phyloP scores from a whole-genome alignment of 2,797 vertebrate genomes.

The Propithecus deckenii region DNA sequence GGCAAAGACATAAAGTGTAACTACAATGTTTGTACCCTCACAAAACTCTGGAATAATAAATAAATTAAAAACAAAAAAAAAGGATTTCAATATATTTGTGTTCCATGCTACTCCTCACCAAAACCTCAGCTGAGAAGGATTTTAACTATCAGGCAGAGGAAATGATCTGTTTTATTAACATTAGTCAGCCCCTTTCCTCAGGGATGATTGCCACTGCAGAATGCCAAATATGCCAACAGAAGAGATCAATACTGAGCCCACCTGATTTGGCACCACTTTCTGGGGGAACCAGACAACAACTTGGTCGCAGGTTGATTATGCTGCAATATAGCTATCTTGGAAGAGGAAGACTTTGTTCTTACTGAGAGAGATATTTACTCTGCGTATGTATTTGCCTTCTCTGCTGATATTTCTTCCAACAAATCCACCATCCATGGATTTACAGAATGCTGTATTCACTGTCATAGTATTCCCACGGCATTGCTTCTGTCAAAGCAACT shows the following conservation, averaged over 20 bases:
- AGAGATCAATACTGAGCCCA: neutral
- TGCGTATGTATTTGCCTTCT: neutral
- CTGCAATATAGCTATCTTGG: neutral
- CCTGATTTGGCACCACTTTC: neutral
- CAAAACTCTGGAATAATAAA: too few species aligned
- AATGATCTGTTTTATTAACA: neutral
- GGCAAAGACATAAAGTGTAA: too few species aligned
- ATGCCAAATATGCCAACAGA: neutral
- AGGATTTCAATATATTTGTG: neutral
- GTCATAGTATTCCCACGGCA: neutral
- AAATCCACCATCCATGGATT: neutral
- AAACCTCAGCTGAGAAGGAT: neutral
- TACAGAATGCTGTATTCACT: neutral
- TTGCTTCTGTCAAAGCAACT: neutral
- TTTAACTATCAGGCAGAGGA: neutral
- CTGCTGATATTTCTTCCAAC: neutral
- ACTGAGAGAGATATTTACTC: neutral
- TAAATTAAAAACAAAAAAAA: too few species aligned
- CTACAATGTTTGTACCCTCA: too few species aligned
- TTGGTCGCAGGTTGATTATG: neutral
- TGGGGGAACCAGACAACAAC: neutral
- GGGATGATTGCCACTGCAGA: neutral
- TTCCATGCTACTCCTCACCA: neutral
- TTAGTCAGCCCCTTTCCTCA: neutral
- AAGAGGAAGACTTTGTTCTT: neutral